Base-by-base conservation (phyloP, 2,113 vertebrate genomes). In the Sisor rabdophorus region DNA sequence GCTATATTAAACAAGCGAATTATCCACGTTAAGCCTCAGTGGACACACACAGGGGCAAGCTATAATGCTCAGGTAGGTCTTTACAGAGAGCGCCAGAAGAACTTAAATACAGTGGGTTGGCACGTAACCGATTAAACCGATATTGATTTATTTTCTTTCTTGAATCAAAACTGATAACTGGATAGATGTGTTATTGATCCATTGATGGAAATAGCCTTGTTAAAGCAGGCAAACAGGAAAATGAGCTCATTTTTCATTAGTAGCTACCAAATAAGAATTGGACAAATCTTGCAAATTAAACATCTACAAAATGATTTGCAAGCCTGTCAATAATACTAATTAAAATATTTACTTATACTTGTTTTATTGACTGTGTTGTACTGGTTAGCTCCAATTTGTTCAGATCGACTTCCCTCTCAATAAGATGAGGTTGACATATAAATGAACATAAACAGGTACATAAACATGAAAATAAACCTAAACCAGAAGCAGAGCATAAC, bases 1-100 rank as follows among this genome's bases (percentile, higher is more conserved):
- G 59, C 63, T 36, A 22, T 40, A 40, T 72, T 44, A 53, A 20
- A 58, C 53, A 44, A 73, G 74, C 60, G 30, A 73, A 54, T 71
- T 76, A 54, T 44, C 69, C 60, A 72, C 30, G 30, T 61, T 50
- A 73, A 22, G 53, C 70, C 69, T 60, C 30, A 28, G 9, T 53
- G 54, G 59, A 72, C 58, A 76, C 74, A 76, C 74, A 48, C 17
- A 44, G 58, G 53, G 61, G 20, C 56, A 78, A 4, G 20, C 17
- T 73, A 22, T 73, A 59, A 40, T 16, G 47, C 28, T 36, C 2
- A 24, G 22, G 16, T 36, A 28, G 16, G 59, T 65, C 28, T 73
- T 52, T 17, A 22, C 60, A 32, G 1, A 71, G 44, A 61, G 24
- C 2, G 17, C 15, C 71, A 59, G 54, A 36, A 60, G 71, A 73